phyloP scores from a whole-genome alignment of 2,113 vertebrate genomes.

The Apteryx owenii region DNA sequence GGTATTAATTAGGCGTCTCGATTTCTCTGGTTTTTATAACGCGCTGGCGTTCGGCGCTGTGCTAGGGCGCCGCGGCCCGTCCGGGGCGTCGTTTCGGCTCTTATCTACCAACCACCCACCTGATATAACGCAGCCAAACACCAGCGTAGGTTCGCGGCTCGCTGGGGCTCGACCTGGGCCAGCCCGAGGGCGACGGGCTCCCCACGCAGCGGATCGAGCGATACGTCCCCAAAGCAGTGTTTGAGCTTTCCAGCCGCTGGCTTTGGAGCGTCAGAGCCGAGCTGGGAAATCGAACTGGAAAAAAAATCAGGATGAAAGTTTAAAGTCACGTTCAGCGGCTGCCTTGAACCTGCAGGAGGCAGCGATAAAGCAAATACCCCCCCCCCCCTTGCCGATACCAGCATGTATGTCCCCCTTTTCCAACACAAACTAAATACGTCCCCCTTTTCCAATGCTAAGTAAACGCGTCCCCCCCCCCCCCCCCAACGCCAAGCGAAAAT shows the following conservation, averaged over 20 bases:
- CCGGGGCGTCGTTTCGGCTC: background rate
- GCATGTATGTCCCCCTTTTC: too few species aligned
- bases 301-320: background rate
- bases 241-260: background rate
- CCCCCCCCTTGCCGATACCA: too few species aligned
- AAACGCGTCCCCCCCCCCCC: too few species aligned
- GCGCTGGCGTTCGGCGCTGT: too few species aligned
- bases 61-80: background rate
- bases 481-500: too few species aligned
- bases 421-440: too few species aligned
- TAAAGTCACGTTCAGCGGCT: background rate
- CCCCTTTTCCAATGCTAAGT: too few species aligned
- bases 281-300: background rate
- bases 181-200: background rate
- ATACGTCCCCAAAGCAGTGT: background rate
- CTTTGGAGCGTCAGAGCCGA: background rate
- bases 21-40: too few species aligned
- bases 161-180: background rate
- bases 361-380: background rate
- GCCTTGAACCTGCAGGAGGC: background rate
- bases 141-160: background rate
- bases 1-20: fast-evolving
- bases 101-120: background rate
- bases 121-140: fast-evolving
- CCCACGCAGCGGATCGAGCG: background rate